Evolutionary conservation across 2,888 invertebrate species (phyloP).

Genomic region (Pediacus dermestoides): DNA sequence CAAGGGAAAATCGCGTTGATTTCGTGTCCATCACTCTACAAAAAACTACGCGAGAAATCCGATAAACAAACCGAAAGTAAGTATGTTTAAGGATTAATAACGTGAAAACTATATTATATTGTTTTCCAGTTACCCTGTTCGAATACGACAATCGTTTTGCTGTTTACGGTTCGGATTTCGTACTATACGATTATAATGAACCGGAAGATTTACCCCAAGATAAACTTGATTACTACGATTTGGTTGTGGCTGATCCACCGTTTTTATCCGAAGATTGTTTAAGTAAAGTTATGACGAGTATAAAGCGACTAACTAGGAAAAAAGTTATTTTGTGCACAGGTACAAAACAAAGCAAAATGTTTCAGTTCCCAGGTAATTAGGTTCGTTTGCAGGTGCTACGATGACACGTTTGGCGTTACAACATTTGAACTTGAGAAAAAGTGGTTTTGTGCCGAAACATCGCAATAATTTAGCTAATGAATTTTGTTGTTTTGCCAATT

Average conservation of each 20-base stretch:
- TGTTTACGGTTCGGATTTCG: constrained; percentile 72
- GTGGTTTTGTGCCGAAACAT: constrained; percentile 75
- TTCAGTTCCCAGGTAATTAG: not conserved
- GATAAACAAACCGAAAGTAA: constrained; percentile 31
- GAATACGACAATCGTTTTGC: constrained; percentile 86
- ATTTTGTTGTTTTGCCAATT: constrained; percentile 89
- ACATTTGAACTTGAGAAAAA: constrained; percentile 62
- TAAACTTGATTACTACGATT: constrained; percentile 62
- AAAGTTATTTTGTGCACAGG: constrained; percentile 88
- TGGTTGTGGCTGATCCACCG: constrained; percentile 92
- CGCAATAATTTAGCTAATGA: constrained; percentile 89
- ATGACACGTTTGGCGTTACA: constrained; percentile 69
- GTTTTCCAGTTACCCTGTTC: constrained; percentile 43
- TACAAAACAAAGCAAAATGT: constrained; percentile 31
- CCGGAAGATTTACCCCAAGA: constrained; percentile 67
- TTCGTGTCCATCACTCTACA: constrained; percentile 85
- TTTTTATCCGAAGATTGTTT: constrained; percentile 92
- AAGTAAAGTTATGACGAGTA: constrained; percentile 73
- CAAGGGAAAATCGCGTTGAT: constrained; percentile 73
- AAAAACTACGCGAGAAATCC: constrained; percentile 57
- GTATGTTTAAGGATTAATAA: no score
- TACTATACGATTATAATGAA: constrained; percentile 83
- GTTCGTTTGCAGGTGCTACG: constrained; percentile 58
- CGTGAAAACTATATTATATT: constrained; percentile 2
- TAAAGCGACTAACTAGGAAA: constrained; percentile 66